A percentile compares a stretch with the other conserved stretches of the same genome.
phyloP scores from a whole-genome alignment of 2,113 vertebrate species.

The Barnardius zonarius region DNA sequence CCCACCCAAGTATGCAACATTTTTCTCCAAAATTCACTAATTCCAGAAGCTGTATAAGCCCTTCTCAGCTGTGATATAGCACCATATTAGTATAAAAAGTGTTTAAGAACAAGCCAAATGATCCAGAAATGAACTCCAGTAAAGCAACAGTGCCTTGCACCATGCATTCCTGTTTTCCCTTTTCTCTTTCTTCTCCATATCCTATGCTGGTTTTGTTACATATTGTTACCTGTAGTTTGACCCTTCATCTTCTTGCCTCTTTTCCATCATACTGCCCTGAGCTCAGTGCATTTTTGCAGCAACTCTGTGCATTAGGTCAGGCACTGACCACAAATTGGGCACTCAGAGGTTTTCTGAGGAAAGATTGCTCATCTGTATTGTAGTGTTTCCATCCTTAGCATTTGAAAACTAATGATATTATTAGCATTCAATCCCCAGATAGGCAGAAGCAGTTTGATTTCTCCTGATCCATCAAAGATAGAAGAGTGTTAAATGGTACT shows the following conservation, averaged over 20 bases:
- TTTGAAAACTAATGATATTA: neutral
- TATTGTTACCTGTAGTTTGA: neutral
- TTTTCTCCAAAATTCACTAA: neutral
- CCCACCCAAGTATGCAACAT: neutral
- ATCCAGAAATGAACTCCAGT: neutral
- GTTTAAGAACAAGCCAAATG: neutral
- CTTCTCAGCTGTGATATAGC: neutral
- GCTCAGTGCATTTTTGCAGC: neutral
- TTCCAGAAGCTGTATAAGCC: neutral
- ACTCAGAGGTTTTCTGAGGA: neutral
- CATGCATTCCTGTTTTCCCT: neutral
- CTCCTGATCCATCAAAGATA: neutral
- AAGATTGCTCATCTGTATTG: neutral
- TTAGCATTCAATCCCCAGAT: neutral
- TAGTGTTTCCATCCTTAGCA: neutral
- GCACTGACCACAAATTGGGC: neutral
- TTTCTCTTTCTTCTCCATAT: neutral
- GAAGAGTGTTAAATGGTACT: neutral
- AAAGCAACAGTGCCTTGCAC: neutral
- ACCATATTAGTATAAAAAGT: neutral
- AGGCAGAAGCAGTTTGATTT: neutral
- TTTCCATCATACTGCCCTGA: accelerated
- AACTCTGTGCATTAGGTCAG: neutral
- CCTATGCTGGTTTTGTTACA: neutral
- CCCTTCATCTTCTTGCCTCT: neutral